Conservation (phyloP, 2,113 vertebrate genomes). For the Odobenus rosmarus region DNA sequence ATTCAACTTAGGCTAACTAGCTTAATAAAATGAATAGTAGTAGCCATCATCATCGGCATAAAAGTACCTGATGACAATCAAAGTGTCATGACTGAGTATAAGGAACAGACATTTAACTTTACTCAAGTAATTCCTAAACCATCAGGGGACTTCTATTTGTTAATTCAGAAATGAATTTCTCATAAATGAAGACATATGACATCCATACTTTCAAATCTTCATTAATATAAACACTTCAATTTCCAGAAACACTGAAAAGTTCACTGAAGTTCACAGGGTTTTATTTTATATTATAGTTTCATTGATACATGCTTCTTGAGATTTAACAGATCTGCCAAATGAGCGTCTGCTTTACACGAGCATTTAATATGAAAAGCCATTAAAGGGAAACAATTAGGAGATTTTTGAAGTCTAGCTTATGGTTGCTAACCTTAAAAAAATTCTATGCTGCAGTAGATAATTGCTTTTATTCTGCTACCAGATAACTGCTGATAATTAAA, state of each 20-base stretch:
- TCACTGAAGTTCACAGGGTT: not conserved
- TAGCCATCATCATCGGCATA: not conserved
- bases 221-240: not conserved
- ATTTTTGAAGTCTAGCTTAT: constrained; percentile 10
- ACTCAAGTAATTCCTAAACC: not conserved
- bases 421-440: constrained; percentile 42
- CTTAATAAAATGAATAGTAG: not conserved
- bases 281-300: not conserved
- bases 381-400: constrained; percentile 56
- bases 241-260: not conserved
- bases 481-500: not conserved
- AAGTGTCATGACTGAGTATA: not conserved
- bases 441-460: not conserved
- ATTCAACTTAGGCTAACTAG: not conserved
- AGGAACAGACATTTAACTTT: not conserved
- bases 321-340: not conserved
- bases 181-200: not conserved
- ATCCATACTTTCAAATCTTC: not conserved
- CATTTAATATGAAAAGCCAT: constrained; percentile 65
- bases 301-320: not conserved
- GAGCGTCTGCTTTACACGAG: constrained; percentile 37
- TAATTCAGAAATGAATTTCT: constrained; percentile 29
- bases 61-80: not conserved
- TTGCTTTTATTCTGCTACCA: constrained; percentile 5
- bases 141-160: not conserved